Evolutionary conservation across 2,888 invertebrate species (phyloP), one percentile per base, ranked within the genome.

Genomic region (Invenusta paracnida): DNA sequence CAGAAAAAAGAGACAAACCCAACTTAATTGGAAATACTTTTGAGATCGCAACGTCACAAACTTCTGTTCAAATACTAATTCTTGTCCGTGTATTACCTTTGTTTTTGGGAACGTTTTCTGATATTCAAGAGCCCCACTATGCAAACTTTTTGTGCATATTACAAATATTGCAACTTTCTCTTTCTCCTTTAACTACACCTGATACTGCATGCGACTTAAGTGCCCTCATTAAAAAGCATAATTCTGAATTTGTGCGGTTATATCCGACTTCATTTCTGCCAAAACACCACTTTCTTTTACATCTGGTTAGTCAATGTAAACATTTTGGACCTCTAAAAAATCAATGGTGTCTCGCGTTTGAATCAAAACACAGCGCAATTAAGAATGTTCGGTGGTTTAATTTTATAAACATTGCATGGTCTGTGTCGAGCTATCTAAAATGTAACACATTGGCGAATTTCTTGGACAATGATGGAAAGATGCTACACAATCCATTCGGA

Each of bases 321-420:
- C 81, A 2, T 29, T 85, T 85, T 83, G 85, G 85, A 0, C 85
- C 85, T 5, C 29, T 85, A 0, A 82, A 81, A 23, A 81, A 81
- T 30, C 81, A 81, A 0, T 85, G 81, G 81, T 85, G 85, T 27
- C 81, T 84, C 27, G 29, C 67, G 25, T 67, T 84, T n/a, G 84
- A 84, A 67, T 25, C 11, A 81, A 84, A 84, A 30, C 79, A 85
- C 67, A 48, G 30, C 0, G 29, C 73, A 25, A 81, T 85, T 79
- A 85, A 85, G 30, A 30, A 13, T 0, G 2, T 1, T 25, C 0
- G n/a, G 0, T 85, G 81, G 81, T 48, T n/a, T 0, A 85, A 85
- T 27, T 85, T 85, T 28, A 81, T 1, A 0, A 29, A 1, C 81
- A 85, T 85, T 30, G 2, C 85, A 73, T n/a, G 2, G 17, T 73